Conservation (phyloP, 1,140 invertebrate species). For the Lepeophtheirus salmonis region DNA sequence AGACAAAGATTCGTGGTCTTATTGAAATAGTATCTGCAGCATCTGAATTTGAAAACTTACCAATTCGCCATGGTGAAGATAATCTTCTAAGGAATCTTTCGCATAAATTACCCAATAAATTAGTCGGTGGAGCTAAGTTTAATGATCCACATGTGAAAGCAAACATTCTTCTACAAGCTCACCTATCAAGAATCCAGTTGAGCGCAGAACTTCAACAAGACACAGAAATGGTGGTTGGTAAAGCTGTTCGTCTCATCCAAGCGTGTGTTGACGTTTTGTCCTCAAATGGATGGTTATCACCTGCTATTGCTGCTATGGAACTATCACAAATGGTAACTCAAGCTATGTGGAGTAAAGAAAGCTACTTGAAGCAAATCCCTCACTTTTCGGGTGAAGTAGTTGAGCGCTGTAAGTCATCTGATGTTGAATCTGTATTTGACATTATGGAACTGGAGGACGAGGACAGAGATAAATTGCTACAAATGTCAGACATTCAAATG, state of each 20-base stretch:
- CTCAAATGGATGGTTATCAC: slow-evolving; percentile 91
- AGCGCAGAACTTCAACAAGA: slow-evolving; percentile 91
- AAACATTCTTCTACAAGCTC: slow-evolving; percentile 83
- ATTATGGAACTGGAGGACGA: slow-evolving; percentile 96
- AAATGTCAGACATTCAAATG: slow-evolving; percentile 68
- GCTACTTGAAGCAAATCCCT: slow-evolving; percentile 87
- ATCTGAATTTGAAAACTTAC: slow-evolving; percentile 83
- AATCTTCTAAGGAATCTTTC: slow-evolving; percentile 61
- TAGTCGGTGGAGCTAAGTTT: slow-evolving; percentile 36
- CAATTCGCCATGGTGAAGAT: slow-evolving; percentile 88
- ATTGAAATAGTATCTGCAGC: slow-evolving; percentile 95
- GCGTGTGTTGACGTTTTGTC: slow-evolving; percentile 96
- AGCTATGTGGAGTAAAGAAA: slow-evolving; percentile 98
- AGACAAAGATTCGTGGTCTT: slow-evolving; percentile 90
- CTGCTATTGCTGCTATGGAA: slow-evolving; percentile 97
- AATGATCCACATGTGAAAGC: slow-evolving; percentile 96
- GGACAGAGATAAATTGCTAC: slow-evolving; percentile 62
- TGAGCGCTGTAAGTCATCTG: slow-evolving; percentile 23
- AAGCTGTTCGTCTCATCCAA: slow-evolving; percentile 64
- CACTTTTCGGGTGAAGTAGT: slow-evolving; percentile 61
- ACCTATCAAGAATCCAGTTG: slow-evolving; percentile 78
- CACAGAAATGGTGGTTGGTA: slow-evolving; percentile 71
- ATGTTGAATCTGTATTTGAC: slow-evolving; percentile 88
- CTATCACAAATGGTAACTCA: slow-evolving; percentile 98
- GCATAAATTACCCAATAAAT: slow-evolving; percentile 54